Conservation (phyloP, 2,888 invertebrate genomes). For the Zygogramma bicolorata region DNA sequence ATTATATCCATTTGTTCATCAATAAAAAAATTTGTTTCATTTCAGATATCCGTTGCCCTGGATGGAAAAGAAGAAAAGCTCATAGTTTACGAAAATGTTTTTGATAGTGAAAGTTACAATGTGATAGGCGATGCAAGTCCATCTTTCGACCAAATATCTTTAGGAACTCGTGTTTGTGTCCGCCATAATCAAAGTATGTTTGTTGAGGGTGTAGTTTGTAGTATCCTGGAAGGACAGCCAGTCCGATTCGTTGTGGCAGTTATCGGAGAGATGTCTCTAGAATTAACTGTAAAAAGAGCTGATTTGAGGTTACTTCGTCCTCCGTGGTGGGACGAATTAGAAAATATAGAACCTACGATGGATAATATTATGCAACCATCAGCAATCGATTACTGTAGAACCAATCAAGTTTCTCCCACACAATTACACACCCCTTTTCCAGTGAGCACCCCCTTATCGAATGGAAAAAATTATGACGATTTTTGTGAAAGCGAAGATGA, state of each 20-base stretch:
- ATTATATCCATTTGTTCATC: too few relatives aligned
- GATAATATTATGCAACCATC: constrained; percentile 42
- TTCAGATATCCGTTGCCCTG: constrained; percentile 79
- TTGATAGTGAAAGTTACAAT: constrained; percentile 84
- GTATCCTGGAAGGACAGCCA: constrained; percentile 74
- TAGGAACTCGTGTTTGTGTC: constrained; percentile 87
- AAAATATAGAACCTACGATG: constrained; percentile 68
- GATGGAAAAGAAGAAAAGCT: constrained; percentile 81
- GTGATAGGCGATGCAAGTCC: constrained; percentile 95
- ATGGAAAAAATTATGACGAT: constrained; percentile 78
- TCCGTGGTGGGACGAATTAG: constrained; percentile 97
- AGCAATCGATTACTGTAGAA: constrained; percentile 51
- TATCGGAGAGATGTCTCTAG: constrained; percentile 67
- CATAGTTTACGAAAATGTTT: constrained; percentile 81
- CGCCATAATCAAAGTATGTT: constrained; percentile 81
- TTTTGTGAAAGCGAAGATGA: constrained; percentile 93
- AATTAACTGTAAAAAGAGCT: constrained; percentile 85
- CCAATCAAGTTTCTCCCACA: constrained; percentile 69
- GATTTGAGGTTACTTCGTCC: constrained; percentile 91
- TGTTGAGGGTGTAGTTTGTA: constrained; percentile 85
- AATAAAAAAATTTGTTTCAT: too few relatives aligned
- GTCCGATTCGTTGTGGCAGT: constrained; percentile 78
- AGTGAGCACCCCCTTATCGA: constrained; percentile 69
- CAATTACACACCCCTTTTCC: constrained; percentile 67
- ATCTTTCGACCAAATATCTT: constrained; percentile 81